Evolutionary conservation across 92 coral and sea anemone species (phyloP).

Genomic region (Paramuricea clavata): DNA sequence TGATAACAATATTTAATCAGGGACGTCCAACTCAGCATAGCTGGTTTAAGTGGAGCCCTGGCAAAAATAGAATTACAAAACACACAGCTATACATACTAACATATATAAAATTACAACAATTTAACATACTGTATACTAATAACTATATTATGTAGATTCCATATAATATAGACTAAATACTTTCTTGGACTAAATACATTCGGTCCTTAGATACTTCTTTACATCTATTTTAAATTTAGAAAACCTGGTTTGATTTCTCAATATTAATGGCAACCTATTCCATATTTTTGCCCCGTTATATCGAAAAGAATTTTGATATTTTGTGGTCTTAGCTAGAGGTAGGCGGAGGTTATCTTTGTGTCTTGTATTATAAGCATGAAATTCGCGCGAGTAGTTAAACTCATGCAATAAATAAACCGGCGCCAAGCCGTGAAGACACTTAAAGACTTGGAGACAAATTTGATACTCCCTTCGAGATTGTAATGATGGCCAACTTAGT

Average conservation of each 20-base stretch:
- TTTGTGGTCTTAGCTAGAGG: not conserved
- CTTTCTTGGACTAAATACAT: no score
- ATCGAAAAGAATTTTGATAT: no score
- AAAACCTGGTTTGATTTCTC: not conserved
- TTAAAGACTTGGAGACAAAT: not conserved
- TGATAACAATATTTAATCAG: not conserved
- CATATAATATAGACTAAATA: no score
- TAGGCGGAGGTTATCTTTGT: not conserved
- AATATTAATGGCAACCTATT: not conserved
- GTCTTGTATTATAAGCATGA: not conserved
- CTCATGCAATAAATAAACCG: not conserved
- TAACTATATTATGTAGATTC: no score
- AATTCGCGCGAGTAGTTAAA: not conserved
- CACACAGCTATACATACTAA: no score
- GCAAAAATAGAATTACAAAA: no score
- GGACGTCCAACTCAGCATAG: no score
- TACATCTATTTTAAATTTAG: no score
- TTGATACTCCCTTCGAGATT: not conserved
- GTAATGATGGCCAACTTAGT: slow-evolving; percentile 6
- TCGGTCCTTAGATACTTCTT: no score
- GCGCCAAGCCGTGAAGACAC: not conserved
- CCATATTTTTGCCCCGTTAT: not conserved
- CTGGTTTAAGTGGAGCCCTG: no score
- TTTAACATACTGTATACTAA: no score
- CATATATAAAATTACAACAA: no score